Evolutionary conservation across 2,797 vertebrate genomes (phyloP), one percentile per base, ranked within the genome.

Genomic region (Lophotriccus pileatus): DNA sequence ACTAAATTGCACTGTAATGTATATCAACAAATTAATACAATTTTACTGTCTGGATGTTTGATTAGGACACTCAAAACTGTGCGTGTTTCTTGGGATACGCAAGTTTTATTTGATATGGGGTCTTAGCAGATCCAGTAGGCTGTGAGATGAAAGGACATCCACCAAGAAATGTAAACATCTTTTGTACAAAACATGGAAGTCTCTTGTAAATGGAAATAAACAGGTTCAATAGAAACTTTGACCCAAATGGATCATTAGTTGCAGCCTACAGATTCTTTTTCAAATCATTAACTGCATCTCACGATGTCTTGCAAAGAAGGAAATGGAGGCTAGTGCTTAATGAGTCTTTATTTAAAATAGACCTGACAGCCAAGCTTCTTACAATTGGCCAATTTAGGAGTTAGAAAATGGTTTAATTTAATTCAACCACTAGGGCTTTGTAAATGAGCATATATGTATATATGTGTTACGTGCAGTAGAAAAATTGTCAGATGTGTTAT

Each of bases 141-240:
- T 73, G 2, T 43, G 6, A 25, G 32, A 22, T 89, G 37, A 58
- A 93, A 84, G 55, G 39, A 59, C 23, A 16, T 23, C 43, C 58
- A 39, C 32, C 73, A 91, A 64, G 67, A 96, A 94, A 89, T 70
- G 37, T 56, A 92, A 79, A 63, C 7, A 12, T 73, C 69, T 93
- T 96, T 94, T 94, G 84, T 81, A 68, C 11, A 84, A 84, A 84
- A 72, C 34, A 41, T 32, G 56, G 22, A 89, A 95, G 89, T 92
- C 49, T 77, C 87, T 94, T 96, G 92, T 89, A 97, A 96, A 95
- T 97, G 89, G 89, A 95, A 97, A 94, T 93, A 97, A 96, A 95
- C n/a, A 96, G 89, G 89, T 94, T 96, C 79, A 91, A 16, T 78
- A 70, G 93, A 95, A 93, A 67, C 64, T 91, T 82, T 97, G 87